Conservation (phyloP, 2,113 vertebrate genomes). For the Indri indri region DNA sequence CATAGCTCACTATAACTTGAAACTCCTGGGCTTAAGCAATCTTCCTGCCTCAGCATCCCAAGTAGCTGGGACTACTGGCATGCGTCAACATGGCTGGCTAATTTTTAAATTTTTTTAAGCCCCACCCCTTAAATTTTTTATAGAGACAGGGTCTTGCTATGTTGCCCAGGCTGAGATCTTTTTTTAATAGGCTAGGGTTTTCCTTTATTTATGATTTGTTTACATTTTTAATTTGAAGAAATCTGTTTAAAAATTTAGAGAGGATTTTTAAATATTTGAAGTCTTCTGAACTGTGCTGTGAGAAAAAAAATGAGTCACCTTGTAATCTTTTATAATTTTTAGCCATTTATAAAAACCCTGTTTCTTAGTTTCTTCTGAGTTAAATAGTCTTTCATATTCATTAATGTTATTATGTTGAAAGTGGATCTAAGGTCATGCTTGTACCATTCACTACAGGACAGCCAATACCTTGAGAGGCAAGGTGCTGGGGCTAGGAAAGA, state of each 20-base stretch:
- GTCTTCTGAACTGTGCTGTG: not conserved
- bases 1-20: too few species aligned
- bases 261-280: not conserved
- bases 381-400: not conserved
- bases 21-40: too few species aligned
- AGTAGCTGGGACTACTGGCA: too few species aligned
- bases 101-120: too few species aligned
- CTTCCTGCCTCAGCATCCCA: too few species aligned
- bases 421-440: not conserved
- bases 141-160: too few species aligned
- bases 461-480: too few species aligned
- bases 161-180: not conserved
- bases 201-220: not conserved
- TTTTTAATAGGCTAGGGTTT: not conserved
- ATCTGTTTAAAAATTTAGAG: conserved; percentile 4
- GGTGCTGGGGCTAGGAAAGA: too few species aligned
- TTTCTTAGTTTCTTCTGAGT: not conserved
- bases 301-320: not conserved
- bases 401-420: not conserved
- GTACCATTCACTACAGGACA: too few species aligned
- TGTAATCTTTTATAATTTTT: not conserved
- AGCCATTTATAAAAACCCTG: not conserved
- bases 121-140: too few species aligned
- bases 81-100: too few species aligned
- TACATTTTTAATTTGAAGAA: conserved; percentile 19